A percentile compares a stretch with the other conserved stretches of the same genome.
These are phyloP conservation scores for Autographa pulchrina DNA, from an alignment of 2,888 invertebrate species.

Conservation along the genomic window DNA sequence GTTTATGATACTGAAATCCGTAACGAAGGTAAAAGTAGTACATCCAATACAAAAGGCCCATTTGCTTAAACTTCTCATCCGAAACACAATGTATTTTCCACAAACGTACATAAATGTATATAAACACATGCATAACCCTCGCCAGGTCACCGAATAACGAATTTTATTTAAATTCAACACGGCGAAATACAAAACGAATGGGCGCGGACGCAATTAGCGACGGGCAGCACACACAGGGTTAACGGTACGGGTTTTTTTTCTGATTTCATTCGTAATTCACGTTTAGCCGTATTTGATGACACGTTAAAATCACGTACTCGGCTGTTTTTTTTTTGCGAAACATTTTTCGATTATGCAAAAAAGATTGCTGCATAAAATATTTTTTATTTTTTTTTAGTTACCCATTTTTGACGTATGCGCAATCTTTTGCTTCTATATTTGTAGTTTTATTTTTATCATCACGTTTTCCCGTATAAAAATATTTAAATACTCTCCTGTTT, in stretches of 20 bases:
- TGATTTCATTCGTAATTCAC: conserved; percentile 58
- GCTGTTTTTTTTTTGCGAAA: conserved; percentile 20
- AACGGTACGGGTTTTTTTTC: conserved; percentile 50
- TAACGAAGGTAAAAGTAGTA: not conserved
- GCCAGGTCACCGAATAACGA: conserved; percentile 37
- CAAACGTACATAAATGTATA: not conserved
- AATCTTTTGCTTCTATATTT: not conserved
- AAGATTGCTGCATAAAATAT: not conserved
- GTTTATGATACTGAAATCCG: not conserved
- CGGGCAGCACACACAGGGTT: conserved; percentile 46
- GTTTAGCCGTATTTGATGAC: conserved; percentile 58
- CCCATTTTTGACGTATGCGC: not conserved
- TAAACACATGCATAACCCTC: conserved; percentile 16
- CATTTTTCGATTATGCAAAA: conserved; percentile 30
- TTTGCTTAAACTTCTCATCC: not conserved
- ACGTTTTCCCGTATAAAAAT: not conserved
- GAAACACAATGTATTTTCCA: conserved; percentile 9
- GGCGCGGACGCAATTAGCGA: conserved; percentile 67
- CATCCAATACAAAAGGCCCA: not conserved
- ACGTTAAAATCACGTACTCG: conserved; percentile 33
- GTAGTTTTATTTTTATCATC: not conserved
- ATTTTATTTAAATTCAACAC: conserved; percentile 64
- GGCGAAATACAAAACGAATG: conserved; percentile 64
- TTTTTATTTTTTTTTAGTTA: not conserved
- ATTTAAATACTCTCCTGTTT: not conserved